Evolutionary conservation across 2,888 invertebrate genomes (phyloP).

Genomic region (Argynnis bischoffii): DNA sequence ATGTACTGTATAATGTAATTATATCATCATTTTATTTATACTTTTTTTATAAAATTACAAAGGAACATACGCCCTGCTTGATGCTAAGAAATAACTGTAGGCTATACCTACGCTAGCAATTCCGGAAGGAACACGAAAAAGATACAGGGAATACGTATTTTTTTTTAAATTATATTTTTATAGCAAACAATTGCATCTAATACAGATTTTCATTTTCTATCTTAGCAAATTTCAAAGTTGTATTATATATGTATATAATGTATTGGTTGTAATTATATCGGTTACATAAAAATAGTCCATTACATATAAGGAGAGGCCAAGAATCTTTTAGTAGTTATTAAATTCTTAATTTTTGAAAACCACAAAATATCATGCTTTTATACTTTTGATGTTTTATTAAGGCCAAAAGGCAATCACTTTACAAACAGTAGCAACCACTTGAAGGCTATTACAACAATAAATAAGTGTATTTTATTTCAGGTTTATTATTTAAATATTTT

Average conservation of each 20-base stretch:
- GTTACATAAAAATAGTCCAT: neutral
- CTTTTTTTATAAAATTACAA: neutral
- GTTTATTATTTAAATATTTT: constrained; percentile 4
- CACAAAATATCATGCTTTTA: constrained; percentile 2
- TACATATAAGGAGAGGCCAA: neutral
- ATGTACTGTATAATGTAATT: neutral
- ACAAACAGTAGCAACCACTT: constrained; percentile 14
- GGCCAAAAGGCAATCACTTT: constrained; percentile 16
- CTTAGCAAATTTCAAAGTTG: too few species aligned
- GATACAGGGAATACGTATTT: too few species aligned
- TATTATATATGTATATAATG: too few species aligned
- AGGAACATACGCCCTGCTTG: too few species aligned
- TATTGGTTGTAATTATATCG: too few species aligned
- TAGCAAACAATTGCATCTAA: too few species aligned
- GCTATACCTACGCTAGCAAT: too few species aligned
- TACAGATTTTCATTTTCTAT: too few species aligned
- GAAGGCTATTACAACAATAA: constrained; percentile 16
- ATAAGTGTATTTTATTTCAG: constrained; percentile 4
- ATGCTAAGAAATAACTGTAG: too few species aligned
- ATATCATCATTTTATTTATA: neutral
- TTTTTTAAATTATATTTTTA: too few species aligned
- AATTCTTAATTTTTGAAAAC: neutral
- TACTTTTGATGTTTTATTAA: constrained; percentile 17
- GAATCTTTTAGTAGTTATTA: neutral
- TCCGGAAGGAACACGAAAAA: too few species aligned